Conservation (phyloP, 2,113 vertebrate genomes). For the Sterrhoptilus dennistouni region DNA sequence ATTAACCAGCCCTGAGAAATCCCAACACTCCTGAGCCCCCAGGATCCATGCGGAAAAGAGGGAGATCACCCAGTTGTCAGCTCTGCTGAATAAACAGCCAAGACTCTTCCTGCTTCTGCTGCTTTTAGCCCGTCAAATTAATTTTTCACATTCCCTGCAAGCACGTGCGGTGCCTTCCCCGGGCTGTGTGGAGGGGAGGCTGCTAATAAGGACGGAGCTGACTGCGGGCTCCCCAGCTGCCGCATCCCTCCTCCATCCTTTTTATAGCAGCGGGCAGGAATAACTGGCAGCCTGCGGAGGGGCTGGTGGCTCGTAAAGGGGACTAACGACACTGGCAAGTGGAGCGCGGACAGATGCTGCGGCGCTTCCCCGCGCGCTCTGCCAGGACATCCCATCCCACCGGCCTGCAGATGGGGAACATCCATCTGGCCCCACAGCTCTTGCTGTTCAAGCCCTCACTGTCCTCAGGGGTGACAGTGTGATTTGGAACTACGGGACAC, state of each 20-base stretch:
- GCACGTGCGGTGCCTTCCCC: background rate
- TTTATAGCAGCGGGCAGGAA: background rate
- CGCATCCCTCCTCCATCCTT: conserved; percentile 4
- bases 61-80: background rate
- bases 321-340: background rate
- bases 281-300: background rate
- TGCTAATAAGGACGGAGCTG: conserved; percentile 22
- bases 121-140: conserved; percentile 42
- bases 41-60: background rate
- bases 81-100: background rate
- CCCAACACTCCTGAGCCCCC: fast-evolving
- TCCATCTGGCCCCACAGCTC: conserved; percentile 11
- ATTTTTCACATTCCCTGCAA: conserved; percentile 42
- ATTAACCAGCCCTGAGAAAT: background rate
- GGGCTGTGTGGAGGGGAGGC: conserved; percentile 8
- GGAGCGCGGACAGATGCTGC: background rate
- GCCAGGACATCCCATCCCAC: conserved; percentile 27
- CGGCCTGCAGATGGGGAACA: background rate
- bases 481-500: background rate
- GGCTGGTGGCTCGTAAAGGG: conserved; percentile 50
- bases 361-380: background rate
- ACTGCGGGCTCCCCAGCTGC: conserved; percentile 48
- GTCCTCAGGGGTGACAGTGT: background rate
- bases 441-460: background rate
- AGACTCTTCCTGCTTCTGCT: conserved; percentile 2